These are phyloP conservation scores for Lucilia cuprina DNA, from an alignment of 1,140 invertebrate genomes.

Conservation along the genomic window DNA sequence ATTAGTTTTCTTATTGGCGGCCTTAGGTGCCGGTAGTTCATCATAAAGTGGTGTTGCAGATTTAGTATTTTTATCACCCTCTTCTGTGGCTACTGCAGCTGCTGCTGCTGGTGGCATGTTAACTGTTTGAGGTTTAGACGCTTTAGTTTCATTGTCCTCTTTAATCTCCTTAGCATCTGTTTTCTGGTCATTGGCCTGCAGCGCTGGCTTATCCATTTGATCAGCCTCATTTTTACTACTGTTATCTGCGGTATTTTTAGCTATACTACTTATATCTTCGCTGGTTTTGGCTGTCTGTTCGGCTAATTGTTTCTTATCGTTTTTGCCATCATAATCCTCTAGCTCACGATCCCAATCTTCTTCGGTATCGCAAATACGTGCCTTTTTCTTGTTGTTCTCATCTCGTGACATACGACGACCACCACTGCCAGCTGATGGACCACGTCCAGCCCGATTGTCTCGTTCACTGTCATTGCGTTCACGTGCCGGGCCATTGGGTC, in stretches of 20 bases:
- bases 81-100: constrained; percentile 34
- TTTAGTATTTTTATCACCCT: neutral
- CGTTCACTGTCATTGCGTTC: constrained; percentile 31
- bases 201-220: constrained; percentile 36
- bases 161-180: neutral
- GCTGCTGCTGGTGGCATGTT: neutral
- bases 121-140: neutral
- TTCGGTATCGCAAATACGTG: constrained; percentile 48
- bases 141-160: neutral
- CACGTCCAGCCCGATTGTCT: constrained; percentile 27
- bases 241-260: neutral
- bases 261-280: neutral
- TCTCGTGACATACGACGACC: neutral
- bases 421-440: constrained; percentile 15
- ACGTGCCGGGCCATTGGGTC: constrained; percentile 39
- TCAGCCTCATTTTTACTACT: neutral
- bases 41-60: constrained; percentile 51
- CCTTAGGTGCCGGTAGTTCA: constrained; percentile 48
- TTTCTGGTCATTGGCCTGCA: constrained; percentile 13
- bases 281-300: neutral
- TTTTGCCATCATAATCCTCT: constrained; percentile 52
- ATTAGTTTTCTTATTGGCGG: neutral
- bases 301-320: neutral
- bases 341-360: constrained; percentile 60
- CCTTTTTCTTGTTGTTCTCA: neutral